Percentiles rank a stretch among this genome's conserved stretches.
Conservation (phyloP, 2,888 invertebrate genomes). For the Chaitophorus viminalis region DNA sequence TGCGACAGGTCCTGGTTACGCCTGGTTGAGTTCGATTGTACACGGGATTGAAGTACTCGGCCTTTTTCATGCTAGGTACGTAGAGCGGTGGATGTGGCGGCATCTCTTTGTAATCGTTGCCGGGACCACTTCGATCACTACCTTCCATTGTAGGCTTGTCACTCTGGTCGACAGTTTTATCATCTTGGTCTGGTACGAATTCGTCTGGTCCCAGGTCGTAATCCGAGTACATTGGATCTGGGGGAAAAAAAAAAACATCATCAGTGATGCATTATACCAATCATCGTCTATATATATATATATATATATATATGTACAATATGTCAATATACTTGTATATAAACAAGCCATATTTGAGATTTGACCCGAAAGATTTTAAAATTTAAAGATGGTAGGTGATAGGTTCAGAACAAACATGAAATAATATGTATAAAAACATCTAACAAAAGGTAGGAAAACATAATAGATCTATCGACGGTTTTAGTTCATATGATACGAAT, state of each 20-base stretch:
- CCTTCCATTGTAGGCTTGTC: slow-evolving; percentile 5
- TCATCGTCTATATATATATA: too few relatives aligned
- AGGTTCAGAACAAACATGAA: too few relatives aligned
- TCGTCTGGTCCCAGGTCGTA: slow-evolving; percentile 46
- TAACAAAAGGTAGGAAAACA: too few relatives aligned
- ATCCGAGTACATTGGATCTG: slow-evolving; percentile 45
- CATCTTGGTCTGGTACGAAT: not conserved
- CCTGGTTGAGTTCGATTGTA: slow-evolving; percentile 48
- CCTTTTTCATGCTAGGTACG: slow-evolving; percentile 62
- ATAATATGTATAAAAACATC: too few relatives aligned
- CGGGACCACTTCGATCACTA: not conserved
- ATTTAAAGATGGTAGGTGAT: too few relatives aligned
- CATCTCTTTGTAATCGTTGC: slow-evolving; percentile 43
- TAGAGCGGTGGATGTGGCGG: slow-evolving; percentile 56
- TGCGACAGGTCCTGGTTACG: slow-evolving; percentile 75
- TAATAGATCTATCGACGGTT: too few relatives aligned
- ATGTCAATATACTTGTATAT: too few relatives aligned
- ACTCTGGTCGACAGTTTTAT: not conserved
- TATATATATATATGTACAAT: too few relatives aligned
- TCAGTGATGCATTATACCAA: too few relatives aligned
- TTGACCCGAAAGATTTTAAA: too few relatives aligned
- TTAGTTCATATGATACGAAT: too few relatives aligned
- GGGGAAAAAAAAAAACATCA: not conserved
- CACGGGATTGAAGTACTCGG: slow-evolving; percentile 28
- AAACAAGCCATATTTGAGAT: too few relatives aligned